A percentile compares a stretch with the other conserved stretches of the same genome.
phyloP scores from a whole-genome alignment of 2,888 invertebrate genomes.

The Aspidapion aeneum region DNA sequence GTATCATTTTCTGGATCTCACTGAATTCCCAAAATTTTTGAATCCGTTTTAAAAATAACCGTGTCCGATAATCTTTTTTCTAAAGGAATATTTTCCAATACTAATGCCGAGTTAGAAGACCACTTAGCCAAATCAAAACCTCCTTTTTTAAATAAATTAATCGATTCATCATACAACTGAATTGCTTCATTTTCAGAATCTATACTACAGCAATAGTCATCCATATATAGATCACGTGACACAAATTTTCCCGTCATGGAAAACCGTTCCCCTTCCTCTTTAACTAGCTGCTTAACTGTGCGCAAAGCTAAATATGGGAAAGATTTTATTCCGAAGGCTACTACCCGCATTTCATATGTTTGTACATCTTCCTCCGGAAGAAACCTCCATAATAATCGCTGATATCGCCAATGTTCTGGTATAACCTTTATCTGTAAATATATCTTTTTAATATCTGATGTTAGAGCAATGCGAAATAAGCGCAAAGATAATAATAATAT shows the following conservation, averaged over 20 bases:
- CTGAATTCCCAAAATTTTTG: too few relatives aligned
- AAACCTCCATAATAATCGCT: slow-evolving; percentile 3
- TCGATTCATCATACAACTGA: too few relatives aligned
- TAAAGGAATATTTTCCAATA: slow-evolving; percentile 10
- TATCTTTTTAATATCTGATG: not conserved
- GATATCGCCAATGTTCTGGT: slow-evolving; percentile 1
- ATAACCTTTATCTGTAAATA: too few relatives aligned
- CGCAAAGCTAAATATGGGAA: not conserved
- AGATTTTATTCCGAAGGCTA: slow-evolving; percentile 5
- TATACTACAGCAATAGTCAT: not conserved
- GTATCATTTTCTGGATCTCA: too few relatives aligned
- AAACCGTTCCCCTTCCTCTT: not conserved
- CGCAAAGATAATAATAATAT: not conserved
- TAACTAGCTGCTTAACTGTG: not conserved
- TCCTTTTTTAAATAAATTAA: too few relatives aligned
- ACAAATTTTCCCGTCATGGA: not conserved
- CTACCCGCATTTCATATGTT: too few relatives aligned
- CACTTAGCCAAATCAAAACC: too few relatives aligned
- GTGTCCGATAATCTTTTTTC: too few relatives aligned
- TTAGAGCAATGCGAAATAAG: not conserved
- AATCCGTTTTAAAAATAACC: slow-evolving; percentile 12
- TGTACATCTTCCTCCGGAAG: not conserved
- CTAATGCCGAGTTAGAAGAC: slow-evolving; percentile 3
- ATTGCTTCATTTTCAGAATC: too few relatives aligned
- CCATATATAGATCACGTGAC: slow-evolving; percentile 2